phyloP scores from a whole-genome alignment of 2,797 vertebrate genomes.

The Bradypodion ventrale region DNA sequence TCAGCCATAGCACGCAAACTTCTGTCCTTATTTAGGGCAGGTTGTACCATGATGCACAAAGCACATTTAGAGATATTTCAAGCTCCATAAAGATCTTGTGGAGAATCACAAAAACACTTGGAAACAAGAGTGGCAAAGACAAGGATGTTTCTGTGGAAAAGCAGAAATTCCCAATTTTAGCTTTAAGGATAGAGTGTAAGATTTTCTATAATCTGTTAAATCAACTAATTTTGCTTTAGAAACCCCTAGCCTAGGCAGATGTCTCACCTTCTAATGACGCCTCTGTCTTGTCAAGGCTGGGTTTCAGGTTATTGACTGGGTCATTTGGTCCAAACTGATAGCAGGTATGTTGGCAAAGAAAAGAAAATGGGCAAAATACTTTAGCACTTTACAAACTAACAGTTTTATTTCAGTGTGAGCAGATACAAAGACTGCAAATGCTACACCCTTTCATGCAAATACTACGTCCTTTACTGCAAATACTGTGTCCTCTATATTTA shows the following conservation, averaged over 20 bases:
- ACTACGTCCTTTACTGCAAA: too few relatives aligned
- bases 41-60: fast-evolving
- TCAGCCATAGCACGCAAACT: constrained; percentile 8
- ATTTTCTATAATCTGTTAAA: background rate
- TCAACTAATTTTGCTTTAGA: background rate
- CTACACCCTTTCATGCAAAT: too few relatives aligned
- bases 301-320: background rate
- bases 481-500: too few relatives aligned
- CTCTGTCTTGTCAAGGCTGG: background rate
- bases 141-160: background rate
- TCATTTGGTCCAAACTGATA: too few relatives aligned
- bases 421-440: too few relatives aligned
- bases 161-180: background rate
- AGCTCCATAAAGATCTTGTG: background rate
- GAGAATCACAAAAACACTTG: background rate
- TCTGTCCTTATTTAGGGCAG: background rate
- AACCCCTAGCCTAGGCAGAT: too few relatives aligned
- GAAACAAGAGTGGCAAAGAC: background rate
- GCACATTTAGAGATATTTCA: background rate
- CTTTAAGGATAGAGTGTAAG: background rate
- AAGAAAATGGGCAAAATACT: too few relatives aligned
- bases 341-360: too few relatives aligned
- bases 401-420: too few relatives aligned
- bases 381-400: too few relatives aligned
- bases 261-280: too few relatives aligned